A percentile compares a stretch with the other conserved stretches of the same genome.
Conservation (phyloP, 1,140 invertebrate genomes). For the Scylla paramamosain region DNA sequence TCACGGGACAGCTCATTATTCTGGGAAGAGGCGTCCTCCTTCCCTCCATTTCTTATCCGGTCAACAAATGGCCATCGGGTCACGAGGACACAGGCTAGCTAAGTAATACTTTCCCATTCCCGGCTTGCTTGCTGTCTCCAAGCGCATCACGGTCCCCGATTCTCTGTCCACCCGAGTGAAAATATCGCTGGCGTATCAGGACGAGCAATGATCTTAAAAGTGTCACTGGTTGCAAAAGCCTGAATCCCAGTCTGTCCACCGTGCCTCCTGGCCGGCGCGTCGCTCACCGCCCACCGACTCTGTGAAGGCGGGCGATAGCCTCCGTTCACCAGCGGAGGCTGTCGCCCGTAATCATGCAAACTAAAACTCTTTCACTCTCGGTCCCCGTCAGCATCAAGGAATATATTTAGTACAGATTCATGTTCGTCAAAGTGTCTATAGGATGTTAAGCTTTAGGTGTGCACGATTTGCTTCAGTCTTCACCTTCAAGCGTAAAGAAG, state of each 20-base stretch:
- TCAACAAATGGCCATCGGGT: too few relatives aligned
- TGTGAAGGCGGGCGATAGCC: neutral
- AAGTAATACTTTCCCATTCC: too few relatives aligned
- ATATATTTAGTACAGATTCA: slow-evolving; percentile 41
- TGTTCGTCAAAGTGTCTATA: slow-evolving; percentile 22
- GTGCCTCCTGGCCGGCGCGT: neutral
- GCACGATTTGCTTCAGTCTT: neutral
- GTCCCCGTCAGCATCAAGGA: slow-evolving; percentile 13
- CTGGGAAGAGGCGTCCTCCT: too few relatives aligned
- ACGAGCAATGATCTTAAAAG: neutral
- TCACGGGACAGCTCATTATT: too few relatives aligned
- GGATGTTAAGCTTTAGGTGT: slow-evolving; percentile 18
- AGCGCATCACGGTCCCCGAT: too few relatives aligned
- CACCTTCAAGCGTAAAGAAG: slow-evolving; percentile 29
- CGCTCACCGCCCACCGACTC: neutral
- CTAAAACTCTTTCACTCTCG: neutral
- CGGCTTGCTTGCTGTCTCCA: too few relatives aligned
- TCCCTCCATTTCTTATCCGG: too few relatives aligned
- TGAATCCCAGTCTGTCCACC: neutral
- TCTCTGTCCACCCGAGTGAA: too few relatives aligned
- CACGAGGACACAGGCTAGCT: too few relatives aligned
- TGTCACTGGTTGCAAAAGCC: neutral
- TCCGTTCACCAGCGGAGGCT: too few relatives aligned
- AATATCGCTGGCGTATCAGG: too few relatives aligned
- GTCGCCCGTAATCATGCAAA: neutral